phyloP scores from a whole-genome alignment of 2,113 vertebrate species.

The Xiphias gladius region DNA sequence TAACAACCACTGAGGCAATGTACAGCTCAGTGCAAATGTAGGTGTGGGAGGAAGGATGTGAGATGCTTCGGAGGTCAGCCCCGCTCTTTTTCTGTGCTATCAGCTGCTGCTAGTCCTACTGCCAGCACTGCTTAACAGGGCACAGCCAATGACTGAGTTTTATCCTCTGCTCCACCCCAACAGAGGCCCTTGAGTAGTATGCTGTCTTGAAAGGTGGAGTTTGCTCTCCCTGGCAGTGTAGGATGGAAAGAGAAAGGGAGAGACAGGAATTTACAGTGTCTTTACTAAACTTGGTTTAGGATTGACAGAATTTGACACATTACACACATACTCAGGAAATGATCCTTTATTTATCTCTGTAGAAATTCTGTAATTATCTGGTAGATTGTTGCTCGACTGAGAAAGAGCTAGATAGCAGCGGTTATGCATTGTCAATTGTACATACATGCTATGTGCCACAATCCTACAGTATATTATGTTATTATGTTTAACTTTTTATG shows the following conservation, averaged over 20 bases:
- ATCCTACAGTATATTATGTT: no score
- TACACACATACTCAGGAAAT: no score
- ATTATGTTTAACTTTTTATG: no score
- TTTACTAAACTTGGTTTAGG: no score
- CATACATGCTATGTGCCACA: no score
- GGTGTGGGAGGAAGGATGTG: constrained; percentile 59
- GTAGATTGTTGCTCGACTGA: no score
- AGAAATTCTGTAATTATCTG: no score
- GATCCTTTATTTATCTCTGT: no score
- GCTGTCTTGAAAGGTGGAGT: constrained; percentile 27
- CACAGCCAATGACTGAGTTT: constrained; percentile 60
- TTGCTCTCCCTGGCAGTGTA: constrained; percentile 1
- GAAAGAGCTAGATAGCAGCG: no score
- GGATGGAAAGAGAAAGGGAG: constrained; percentile 1
- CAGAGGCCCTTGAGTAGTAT: constrained; percentile 15
- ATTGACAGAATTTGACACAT: no score
- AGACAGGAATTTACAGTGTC: background rate
- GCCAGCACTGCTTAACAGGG: constrained; percentile 46
- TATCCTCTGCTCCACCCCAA: constrained; percentile 46
- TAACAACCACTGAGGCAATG: constrained; percentile 25
- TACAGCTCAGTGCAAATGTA: constrained; percentile 5
- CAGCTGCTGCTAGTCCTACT: constrained; percentile 56
- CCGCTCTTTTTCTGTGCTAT: constrained; percentile 30
- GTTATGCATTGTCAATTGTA: no score
- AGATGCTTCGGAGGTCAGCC: constrained; percentile 49